Conservation (phyloP, 2,797 vertebrate species). For the Sparus aurata region DNA sequence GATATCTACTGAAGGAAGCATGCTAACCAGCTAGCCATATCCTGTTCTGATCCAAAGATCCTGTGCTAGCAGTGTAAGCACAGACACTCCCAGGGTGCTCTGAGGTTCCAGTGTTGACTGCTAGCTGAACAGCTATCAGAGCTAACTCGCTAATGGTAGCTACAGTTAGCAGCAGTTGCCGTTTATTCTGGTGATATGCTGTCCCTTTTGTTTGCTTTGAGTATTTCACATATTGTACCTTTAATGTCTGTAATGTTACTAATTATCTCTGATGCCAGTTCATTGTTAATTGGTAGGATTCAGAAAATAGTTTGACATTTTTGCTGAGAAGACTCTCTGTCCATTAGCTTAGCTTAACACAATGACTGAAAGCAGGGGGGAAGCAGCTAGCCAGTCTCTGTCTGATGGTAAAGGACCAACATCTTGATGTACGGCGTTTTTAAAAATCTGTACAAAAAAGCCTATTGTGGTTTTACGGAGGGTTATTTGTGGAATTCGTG, state of each 20-base stretch:
- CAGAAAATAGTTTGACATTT: background rate
- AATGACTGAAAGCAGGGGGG: background rate
- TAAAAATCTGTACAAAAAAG: background rate
- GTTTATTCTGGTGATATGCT: no score
- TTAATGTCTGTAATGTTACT: background rate
- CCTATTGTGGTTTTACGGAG: background rate
- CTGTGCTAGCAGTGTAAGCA: no score
- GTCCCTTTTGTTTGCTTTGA: no score
- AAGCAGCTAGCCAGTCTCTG: background rate
- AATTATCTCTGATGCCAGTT: background rate
- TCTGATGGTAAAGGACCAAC: background rate
- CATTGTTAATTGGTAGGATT: conserved; percentile 9
- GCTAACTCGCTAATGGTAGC: no score
- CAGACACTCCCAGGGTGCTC: no score
- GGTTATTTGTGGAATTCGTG: background rate
- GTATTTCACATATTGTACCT: background rate
- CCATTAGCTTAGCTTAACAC: background rate
- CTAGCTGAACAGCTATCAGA: no score
- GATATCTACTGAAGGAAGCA: no score
- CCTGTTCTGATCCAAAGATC: no score
- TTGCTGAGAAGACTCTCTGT: background rate
- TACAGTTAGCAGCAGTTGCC: no score
- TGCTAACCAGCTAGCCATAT: no score
- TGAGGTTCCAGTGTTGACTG: no score
- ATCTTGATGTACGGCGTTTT: background rate